Evolutionary conservation across 1,140 invertebrate species (phyloP).

Genomic region (Zaprionus gabonicus): DNA sequence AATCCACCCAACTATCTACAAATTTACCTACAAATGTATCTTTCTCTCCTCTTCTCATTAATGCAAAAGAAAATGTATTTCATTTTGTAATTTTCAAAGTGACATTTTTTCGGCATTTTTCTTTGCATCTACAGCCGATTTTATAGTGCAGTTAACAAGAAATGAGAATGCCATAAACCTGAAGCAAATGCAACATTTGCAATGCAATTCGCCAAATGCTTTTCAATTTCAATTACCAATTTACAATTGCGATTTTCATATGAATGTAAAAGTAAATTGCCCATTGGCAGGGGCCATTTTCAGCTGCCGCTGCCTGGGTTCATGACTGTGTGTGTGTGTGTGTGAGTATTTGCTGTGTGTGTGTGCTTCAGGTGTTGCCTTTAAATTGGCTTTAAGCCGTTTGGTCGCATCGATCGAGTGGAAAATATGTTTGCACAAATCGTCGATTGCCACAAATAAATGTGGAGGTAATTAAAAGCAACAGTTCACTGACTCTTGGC

Average conservation of each 20-base stretch:
- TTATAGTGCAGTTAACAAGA: conserved; percentile 2
- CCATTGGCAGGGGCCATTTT: conserved; percentile 16
- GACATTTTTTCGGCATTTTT: neutral
- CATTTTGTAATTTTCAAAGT: neutral
- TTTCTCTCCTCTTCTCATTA: neutral
- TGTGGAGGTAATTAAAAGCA: conserved; percentile 34
- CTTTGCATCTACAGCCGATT: neutral
- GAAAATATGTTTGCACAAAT: conserved; percentile 45
- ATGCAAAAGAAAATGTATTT: neutral
- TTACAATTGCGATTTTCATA: conserved; percentile 21
- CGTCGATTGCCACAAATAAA: conserved; percentile 33
- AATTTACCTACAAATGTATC: neutral
- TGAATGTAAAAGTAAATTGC: conserved; percentile 43
- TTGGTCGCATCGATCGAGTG: conserved; percentile 46
- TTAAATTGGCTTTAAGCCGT: conserved; percentile 32
- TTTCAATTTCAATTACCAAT: conserved; percentile 28
- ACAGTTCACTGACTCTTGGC: conserved; percentile 43
- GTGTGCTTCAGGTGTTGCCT: conserved; percentile 38
- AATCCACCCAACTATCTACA: too few relatives aligned
- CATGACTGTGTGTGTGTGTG: conserved; percentile 19
- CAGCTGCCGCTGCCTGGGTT: conserved; percentile 34
- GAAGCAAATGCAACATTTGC: conserved; percentile 23
- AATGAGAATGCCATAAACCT: conserved; percentile 20
- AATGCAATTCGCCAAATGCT: conserved; percentile 30
- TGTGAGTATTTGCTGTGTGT: conserved; percentile 10